Base-by-base conservation (phyloP, 2,888 invertebrate genomes). In the Pterostichus madidus region DNA sequence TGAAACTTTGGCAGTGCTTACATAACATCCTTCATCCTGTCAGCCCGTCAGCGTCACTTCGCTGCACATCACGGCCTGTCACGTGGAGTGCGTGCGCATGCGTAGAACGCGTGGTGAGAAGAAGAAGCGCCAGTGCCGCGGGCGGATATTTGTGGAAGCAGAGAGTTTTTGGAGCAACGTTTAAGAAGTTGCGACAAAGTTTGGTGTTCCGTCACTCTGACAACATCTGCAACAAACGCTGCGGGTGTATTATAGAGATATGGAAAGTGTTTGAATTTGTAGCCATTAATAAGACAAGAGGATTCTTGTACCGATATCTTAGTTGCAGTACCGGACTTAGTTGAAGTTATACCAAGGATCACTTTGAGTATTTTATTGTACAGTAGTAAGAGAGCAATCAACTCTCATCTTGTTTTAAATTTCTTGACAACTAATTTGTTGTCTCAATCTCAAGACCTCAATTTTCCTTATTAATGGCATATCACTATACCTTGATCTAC, bases 131-230 rank as follows among this genome's bases (percentile, higher is more conserved):
- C 31, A 75, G 31, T 2, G 80, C 80, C 80, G 6, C 13, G 13
- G 53, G 80, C 80, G 17, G 39, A 71, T 39, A 71, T 80, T 80
- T 32, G 10, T 32, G 39, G 46, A 80, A 71, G 44, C 79, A 31
- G 61, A 32, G 79, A 79, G 68, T 79, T 79, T 68, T 68, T 80
- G 68, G 80, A 35, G 56, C 44, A 39, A 35, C 71, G 46, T 80
- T 80, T 71, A 80, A 80, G 68, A 80, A 80, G 52, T 71, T 53
- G 71, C 49, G 80, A 80, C 80, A 80, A 80, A 80, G 80, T 80
- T 80, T 68, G 64, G 24, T 79, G 71, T 53, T 80, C 53, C 80
- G 80, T 80, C 80, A 80, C 80, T 80, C 61, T 80, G 80, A 80
- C 80, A 79, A 64, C 79, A 80, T 80, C 80, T 80, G 71, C 71